Evolutionary conservation across 2,888 invertebrate genomes (phyloP).

Genomic region (Dione vanillae): DNA sequence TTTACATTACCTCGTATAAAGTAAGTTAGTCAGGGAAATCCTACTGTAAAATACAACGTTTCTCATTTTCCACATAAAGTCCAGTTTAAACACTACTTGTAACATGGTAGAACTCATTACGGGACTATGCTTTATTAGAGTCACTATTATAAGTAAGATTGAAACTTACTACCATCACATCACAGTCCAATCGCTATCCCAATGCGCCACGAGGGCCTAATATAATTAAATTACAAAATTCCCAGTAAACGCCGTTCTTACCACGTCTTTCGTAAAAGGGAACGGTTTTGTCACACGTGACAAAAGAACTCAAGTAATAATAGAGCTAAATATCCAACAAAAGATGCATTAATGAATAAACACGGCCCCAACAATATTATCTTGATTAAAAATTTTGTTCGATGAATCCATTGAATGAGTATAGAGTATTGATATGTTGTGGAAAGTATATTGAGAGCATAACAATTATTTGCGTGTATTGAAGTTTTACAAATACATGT

Average conservation of each 20-base stretch:
- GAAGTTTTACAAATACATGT: not conserved
- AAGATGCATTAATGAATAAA: constrained; percentile 27
- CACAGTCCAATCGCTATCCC: too few relatives aligned
- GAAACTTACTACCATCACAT: too few relatives aligned
- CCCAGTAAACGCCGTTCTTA: constrained; percentile 35
- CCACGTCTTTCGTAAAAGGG: constrained; percentile 37
- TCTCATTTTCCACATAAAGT: too few relatives aligned
- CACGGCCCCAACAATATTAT: constrained; percentile 6
- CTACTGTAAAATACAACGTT: too few relatives aligned
- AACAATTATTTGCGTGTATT: not conserved
- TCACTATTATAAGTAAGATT: too few relatives aligned
- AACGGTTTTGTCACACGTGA: constrained; percentile 44
- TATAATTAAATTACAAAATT: not conserved
- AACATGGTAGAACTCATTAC: too few relatives aligned
- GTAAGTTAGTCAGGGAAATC: too few relatives aligned
- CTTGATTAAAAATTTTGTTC: constrained; percentile 14
- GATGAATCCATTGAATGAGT: too few relatives aligned
- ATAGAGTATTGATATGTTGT: not conserved
- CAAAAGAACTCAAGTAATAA: constrained; percentile 41
- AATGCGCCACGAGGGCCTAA: too few relatives aligned
- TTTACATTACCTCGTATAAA: too few relatives aligned
- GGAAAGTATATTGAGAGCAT: not conserved
- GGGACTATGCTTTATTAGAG: too few relatives aligned
- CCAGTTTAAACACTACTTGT: too few relatives aligned
- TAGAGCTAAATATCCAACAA: constrained; percentile 32